Base-by-base conservation (phyloP, 2,113 vertebrate genomes). In the Numenius arquata region DNA sequence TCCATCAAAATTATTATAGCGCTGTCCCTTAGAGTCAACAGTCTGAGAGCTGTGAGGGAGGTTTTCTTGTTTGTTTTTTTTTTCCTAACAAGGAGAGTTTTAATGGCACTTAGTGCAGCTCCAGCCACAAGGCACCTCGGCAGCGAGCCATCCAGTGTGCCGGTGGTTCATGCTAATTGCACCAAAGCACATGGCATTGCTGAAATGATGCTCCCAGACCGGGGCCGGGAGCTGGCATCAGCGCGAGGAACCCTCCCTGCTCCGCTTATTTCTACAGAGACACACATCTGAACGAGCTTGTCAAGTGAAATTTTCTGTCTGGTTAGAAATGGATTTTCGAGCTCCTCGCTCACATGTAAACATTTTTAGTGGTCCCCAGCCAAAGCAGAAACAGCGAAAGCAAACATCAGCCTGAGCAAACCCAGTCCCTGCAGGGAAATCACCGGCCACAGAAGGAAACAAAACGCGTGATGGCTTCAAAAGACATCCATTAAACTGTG, bases 231-330 rank as follows among this genome's bases (percentile, higher is more conserved):
- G 26, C 36, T 0, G 6, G 53, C 11, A 40, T 26, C 7, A n/a
- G 38, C 6, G 3, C 2, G 66, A 50, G 70, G 66, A 22, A 22
- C 74, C 36, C 79, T 59, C 71, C 52, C 81, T 3, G 47, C 75
- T 52, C 71, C 1, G 3, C 65, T 73, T 23, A 7, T 53, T 36
- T 52, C 84, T 70, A 27, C 61, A 20, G 70, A 65, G 81, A 52
- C 15, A 3, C 52, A 27, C 58, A 61, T 84, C 75, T 34, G 30
- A 83, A 67, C 1, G 30, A 76, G 67, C 73, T 72, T 89, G 95
- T 96, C 86, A 86, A 89, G 81, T 66, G 93, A 85, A 56, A 72
- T 95, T 93, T 94, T 89, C 88, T 96, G 73, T 92, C 92, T 93
- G 90, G 88, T 87, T 96, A 85, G 96, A 93, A 95, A 96, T 89